Evolutionary conservation across 1,140 invertebrate species (phyloP).

Genomic region (Camponotus pennsylvanicus): DNA sequence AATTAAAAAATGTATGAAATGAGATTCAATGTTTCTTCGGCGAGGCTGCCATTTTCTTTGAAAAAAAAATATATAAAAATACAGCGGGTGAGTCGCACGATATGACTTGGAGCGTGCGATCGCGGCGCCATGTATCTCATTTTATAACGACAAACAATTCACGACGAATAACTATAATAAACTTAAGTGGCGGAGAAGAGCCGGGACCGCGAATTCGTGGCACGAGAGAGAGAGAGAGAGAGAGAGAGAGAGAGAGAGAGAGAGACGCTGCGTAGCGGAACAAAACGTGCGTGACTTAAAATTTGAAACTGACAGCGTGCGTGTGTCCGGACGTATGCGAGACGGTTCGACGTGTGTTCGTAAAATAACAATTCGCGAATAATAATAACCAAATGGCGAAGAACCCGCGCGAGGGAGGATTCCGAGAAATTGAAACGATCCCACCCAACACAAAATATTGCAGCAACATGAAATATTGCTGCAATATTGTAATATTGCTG

Average conservation of each 20-base stretch:
- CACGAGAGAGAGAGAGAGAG: not conserved
- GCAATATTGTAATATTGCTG: too few species aligned
- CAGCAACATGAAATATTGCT: too few species aligned
- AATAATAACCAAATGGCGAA: conserved; percentile 43
- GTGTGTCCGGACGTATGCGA: conserved; percentile 18
- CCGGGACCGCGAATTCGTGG: not conserved
- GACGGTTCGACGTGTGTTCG: conserved; percentile 1
- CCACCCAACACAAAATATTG: too few species aligned
- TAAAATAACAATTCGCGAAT: not conserved
- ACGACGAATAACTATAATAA: conserved; percentile 44
- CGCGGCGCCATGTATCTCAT: conserved; percentile 1
- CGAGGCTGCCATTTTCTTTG: not conserved
- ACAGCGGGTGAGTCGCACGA: not conserved
- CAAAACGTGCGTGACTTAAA: conserved; percentile 57
- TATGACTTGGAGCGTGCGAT: not conserved
- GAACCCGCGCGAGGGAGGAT: not conserved
- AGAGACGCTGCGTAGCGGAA: conserved; percentile 45
- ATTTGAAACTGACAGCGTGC: not conserved
- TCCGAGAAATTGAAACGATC: conserved; percentile 33
- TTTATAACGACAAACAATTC: conserved; percentile 46
- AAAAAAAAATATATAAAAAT: not conserved
- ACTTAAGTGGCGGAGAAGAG: conserved; percentile 28
- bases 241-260: too few species aligned
- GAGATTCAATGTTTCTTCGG: not conserved
- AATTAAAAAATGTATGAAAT: too few species aligned